phyloP scores from a whole-genome alignment of 1,140 invertebrate genomes.

The Saccostrea cuccullata region DNA sequence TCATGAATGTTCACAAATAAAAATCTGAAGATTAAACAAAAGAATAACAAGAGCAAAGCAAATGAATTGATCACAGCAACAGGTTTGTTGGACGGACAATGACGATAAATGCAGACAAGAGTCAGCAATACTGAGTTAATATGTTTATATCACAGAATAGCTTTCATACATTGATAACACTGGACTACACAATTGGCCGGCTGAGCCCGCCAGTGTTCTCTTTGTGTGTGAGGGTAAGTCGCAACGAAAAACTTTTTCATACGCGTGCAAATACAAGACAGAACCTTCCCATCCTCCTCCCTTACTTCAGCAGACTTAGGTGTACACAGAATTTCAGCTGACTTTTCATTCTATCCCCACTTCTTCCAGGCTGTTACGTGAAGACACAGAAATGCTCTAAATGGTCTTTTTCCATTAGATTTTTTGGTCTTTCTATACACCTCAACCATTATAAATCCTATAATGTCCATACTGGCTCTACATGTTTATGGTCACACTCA shows the following conservation, averaged over 20 bases:
- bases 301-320: too few species aligned
- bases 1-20: too few species aligned
- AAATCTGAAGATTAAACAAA: too few species aligned
- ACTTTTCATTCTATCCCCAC: too few species aligned
- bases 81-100: not conserved
- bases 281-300: too few species aligned
- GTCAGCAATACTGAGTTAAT: constrained; percentile 10
- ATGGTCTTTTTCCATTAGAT: not conserved
- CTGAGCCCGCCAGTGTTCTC: too few species aligned
- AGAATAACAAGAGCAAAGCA: not conserved
- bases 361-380: not conserved
- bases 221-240: too few species aligned
- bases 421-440: not conserved
- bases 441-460: not conserved
- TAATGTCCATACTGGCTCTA: not conserved
- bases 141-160: constrained; percentile 21
- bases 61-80: not conserved
- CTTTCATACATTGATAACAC: not conserved
- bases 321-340: too few species aligned
- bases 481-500: not conserved
- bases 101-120: not conserved
- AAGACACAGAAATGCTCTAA: not conserved
- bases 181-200: not conserved
- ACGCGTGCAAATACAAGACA: too few species aligned
- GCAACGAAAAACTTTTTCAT: too few species aligned